Evolutionary conservation across 2,888 invertebrate genomes (phyloP).

Genomic region (Ligdia adustata): DNA sequence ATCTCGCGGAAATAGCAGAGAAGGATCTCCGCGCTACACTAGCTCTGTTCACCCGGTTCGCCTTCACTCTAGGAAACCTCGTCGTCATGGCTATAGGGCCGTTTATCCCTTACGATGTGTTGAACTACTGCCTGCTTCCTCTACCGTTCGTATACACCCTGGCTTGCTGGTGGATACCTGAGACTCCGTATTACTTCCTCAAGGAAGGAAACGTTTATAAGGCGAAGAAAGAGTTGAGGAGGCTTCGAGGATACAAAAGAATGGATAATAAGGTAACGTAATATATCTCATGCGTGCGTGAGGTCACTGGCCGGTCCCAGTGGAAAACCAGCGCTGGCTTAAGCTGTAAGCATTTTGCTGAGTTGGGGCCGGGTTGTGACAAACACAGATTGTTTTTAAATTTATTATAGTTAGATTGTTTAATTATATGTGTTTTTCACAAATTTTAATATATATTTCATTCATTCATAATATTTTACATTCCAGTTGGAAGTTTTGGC

Average conservation of each 20-base stretch:
- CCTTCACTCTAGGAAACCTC: slow-evolving; percentile 68
- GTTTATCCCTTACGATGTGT: slow-evolving; percentile 58
- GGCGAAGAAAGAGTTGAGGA: slow-evolving; percentile 67
- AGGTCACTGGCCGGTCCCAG: no score
- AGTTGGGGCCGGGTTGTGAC: no score
- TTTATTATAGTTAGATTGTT: no score
- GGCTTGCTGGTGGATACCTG: slow-evolving; percentile 82
- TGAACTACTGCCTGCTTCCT: slow-evolving; percentile 68
- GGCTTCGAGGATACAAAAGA: slow-evolving; percentile 60
- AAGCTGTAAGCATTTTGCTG: no score
- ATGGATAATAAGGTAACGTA: slow-evolving; percentile 39
- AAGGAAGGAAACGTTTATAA: slow-evolving; percentile 70
- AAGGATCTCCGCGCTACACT: slow-evolving; percentile 71
- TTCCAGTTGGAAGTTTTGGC: no score
- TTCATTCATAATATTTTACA: no score
- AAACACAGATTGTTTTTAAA: no score
- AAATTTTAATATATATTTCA: no score
- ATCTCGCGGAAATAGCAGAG: slow-evolving; percentile 74
- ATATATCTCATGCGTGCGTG: no score
- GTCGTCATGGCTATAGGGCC: slow-evolving; percentile 69
- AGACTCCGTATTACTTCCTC: slow-evolving; percentile 84
- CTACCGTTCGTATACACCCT: slow-evolving; percentile 73
- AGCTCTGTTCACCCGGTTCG: slow-evolving; percentile 57
- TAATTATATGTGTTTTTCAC: no score
- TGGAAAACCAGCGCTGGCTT: no score